A percentile compares a stretch with the other conserved stretches of the same genome.
Conservation (phyloP, 2,888 invertebrate species). For the Acanthacorydalis orientalis region DNA sequence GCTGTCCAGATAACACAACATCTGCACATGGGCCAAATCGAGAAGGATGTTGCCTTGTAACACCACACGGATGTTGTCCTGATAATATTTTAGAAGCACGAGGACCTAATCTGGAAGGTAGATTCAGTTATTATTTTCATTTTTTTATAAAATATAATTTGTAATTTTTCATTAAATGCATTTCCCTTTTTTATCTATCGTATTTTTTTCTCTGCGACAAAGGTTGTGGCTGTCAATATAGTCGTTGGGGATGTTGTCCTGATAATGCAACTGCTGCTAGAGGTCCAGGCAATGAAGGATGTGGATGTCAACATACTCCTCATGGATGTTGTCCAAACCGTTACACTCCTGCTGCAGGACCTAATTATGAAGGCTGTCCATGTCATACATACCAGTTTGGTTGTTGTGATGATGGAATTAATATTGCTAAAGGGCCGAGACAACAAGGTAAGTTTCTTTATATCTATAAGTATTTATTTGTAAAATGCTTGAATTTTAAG, state of each 20-base stretch:
- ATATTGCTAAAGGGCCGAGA: slow-evolving; percentile 54
- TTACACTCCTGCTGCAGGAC: slow-evolving; percentile 56
- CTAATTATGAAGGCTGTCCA: slow-evolving; percentile 64
- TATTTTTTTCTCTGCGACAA: too few species aligned
- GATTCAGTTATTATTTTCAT: neutral
- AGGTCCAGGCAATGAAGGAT: slow-evolving; percentile 66
- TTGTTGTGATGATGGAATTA: slow-evolving; percentile 74
- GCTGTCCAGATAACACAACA: slow-evolving; percentile 71
- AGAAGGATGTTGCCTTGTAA: slow-evolving; percentile 67
- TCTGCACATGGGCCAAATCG: slow-evolving; percentile 69
- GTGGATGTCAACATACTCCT: slow-evolving; percentile 56
- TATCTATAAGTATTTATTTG: neutral
- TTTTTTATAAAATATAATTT: too few species aligned
- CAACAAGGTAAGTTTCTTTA: slow-evolving; percentile 31
- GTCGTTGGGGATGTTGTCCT: slow-evolving; percentile 72
- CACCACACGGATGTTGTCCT: slow-evolving; percentile 73
- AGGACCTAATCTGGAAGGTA: slow-evolving; percentile 58
- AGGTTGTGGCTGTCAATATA: slow-evolving; percentile 64
- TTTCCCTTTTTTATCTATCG: too few species aligned
- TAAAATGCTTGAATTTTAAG: neutral
- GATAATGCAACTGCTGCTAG: slow-evolving; percentile 63
- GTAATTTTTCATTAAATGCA: too few species aligned
- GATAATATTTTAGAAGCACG: slow-evolving; percentile 70
- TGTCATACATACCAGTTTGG: slow-evolving; percentile 79
- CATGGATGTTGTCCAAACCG: slow-evolving; percentile 78